Conservation (phyloP, 30 jellyfish, hydroid and myxozoan genomes). For the Euphysa ruthae region DNA sequence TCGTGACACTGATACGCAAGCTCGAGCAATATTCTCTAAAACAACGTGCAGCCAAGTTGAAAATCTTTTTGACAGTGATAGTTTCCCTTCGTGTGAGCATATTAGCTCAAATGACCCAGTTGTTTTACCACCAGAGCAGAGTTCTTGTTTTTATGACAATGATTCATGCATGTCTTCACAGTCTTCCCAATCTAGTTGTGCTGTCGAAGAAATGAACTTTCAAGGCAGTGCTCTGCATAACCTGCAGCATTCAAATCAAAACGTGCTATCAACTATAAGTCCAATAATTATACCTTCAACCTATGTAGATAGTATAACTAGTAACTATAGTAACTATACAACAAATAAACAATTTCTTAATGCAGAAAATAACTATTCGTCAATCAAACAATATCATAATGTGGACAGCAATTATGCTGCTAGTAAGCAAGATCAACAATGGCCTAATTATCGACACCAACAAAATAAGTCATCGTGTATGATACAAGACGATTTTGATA, state of each 20-base stretch:
- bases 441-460: neutral
- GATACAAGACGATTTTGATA: neutral
- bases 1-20: slow-evolving; percentile 25
- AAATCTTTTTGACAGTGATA: neutral
- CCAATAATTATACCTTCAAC: too few relatives aligned
- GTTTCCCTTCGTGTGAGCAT: slow-evolving; percentile 24
- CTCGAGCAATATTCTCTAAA: slow-evolving; percentile 17
- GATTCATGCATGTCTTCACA: slow-evolving; percentile 5
- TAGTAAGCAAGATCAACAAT: neutral
- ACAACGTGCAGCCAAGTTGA: slow-evolving; percentile 13
- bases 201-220: slow-evolving; percentile 7
- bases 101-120: neutral
- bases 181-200: slow-evolving; percentile 15
- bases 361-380: too few relatives aligned
- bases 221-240: slow-evolving; percentile 14
- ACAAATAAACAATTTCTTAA: too few relatives aligned
- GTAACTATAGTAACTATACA: too few relatives aligned
- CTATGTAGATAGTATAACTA: too few relatives aligned
- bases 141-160: slow-evolving; percentile 12
- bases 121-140: neutral
- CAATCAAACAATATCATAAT: too few relatives aligned
- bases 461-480: slow-evolving; percentile 16
- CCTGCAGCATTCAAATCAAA: neutral
- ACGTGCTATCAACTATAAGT: too few relatives aligned
- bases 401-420: too few relatives aligned